Percentiles rank a stretch among this genome's conserved stretches.
Conservation (phyloP, 2,113 vertebrate species). For the Callorhinus ursinus region DNA sequence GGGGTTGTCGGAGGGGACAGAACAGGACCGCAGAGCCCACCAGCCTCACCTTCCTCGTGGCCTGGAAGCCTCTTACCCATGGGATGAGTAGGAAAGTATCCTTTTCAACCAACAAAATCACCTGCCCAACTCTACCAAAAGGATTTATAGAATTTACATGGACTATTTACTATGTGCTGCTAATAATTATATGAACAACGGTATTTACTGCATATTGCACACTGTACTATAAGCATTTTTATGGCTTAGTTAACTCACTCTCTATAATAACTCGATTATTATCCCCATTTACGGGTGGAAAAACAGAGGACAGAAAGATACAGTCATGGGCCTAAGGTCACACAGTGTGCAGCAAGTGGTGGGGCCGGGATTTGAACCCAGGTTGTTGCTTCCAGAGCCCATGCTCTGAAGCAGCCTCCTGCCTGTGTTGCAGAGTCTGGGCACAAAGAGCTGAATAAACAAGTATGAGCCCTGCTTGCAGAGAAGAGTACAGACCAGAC, state of each 20-base stretch:
- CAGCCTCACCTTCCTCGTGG: fast-evolving
- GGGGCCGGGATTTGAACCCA: background rate
- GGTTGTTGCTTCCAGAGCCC: background rate
- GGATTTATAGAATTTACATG: background rate
- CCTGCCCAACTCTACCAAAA: background rate
- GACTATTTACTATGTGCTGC: background rate
- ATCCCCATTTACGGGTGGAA: slow-evolving; percentile 17
- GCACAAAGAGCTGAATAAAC: background rate
- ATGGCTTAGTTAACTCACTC: background rate
- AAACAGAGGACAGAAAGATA: background rate
- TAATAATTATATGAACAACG: background rate
- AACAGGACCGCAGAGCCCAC: background rate
- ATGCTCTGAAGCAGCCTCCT: fast-evolving
- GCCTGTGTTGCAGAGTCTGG: background rate
- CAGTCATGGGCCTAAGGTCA: background rate
- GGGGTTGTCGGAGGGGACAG: background rate
- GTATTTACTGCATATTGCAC: background rate
- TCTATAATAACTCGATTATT: background rate
- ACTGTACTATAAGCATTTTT: background rate
- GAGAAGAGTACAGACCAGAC: background rate
- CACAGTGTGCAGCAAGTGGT: no score
- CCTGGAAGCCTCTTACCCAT: background rate
- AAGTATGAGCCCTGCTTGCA: background rate
- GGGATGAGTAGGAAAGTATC: background rate
- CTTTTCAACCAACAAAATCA: background rate